A percentile compares a stretch with the other conserved stretches of the same genome.
These are phyloP conservation scores for Trachymyrmex septentrionalis DNA, from an alignment of 1,140 invertebrate genomes.

Conservation along the genomic window DNA sequence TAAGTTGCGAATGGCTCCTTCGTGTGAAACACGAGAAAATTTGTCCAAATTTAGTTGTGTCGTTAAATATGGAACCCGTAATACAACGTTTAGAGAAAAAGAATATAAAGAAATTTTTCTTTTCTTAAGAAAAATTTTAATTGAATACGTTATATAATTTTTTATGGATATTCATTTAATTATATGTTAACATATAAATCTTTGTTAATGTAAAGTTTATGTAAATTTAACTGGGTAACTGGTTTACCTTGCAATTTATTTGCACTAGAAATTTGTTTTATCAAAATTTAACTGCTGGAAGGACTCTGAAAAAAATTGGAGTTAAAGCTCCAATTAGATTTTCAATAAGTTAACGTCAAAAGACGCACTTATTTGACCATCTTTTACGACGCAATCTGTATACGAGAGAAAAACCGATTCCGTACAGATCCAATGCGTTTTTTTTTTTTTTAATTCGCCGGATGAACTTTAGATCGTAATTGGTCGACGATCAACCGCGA, in stretches of 20 bases:
- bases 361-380: not conserved
- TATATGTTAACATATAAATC: not conserved
- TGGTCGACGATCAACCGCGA: constrained; percentile 1
- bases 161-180: constrained; percentile 14
- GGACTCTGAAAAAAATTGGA: not conserved
- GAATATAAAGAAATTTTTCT: not conserved
- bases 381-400: constrained; percentile 34
- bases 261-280: not conserved
- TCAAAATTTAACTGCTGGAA: not conserved
- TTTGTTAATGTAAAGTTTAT: not conserved
- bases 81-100: not conserved
- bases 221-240: not conserved
- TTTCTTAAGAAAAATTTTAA: not conserved
- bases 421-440: constrained; percentile 1
- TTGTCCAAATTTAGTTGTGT: constrained; percentile 1
- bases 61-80: constrained; percentile 19
- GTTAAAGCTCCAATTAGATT: not conserved
- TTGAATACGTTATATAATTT: not conserved
- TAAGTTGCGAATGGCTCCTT: constrained; percentile 1
- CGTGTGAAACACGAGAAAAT: constrained; percentile 9
- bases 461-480: constrained; percentile 2
- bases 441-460: constrained; percentile 12
- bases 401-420: constrained; percentile 11
- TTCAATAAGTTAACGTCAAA: not conserved
- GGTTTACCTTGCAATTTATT: not conserved